A percentile compares a stretch with the other conserved stretches of the same genome.
These are phyloP conservation scores for Cephus cinctus DNA, from an alignment of 1,140 invertebrate genomes.

Conservation along the genomic window DNA sequence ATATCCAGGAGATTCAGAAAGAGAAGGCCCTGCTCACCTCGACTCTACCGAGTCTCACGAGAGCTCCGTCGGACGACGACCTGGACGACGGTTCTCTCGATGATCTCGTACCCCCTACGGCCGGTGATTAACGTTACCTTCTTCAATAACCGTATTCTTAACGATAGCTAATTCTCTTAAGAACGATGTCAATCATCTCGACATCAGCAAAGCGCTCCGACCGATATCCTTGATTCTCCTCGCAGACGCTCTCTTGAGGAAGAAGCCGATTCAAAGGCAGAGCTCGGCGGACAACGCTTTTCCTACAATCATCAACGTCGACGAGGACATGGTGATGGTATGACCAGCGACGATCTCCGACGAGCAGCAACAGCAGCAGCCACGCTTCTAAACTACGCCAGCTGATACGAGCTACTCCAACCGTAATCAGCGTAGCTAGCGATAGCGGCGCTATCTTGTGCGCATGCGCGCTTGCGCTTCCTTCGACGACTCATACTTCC, in stretches of 20 bases:
- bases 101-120: slow-evolving; percentile 55
- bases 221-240: not conserved
- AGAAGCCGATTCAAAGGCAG: slow-evolving; percentile 52
- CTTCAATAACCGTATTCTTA: too few relatives aligned
- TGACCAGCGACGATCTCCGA: slow-evolving; percentile 34
- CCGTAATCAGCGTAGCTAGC: not conserved
- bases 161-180: too few relatives aligned
- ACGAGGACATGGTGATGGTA: slow-evolving; percentile 57
- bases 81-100: slow-evolving; percentile 71
- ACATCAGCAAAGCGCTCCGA: too few relatives aligned
- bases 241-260: slow-evolving; percentile 48
- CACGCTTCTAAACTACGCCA: not conserved
- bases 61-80: slow-evolving; percentile 84
- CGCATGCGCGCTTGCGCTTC: too few relatives aligned
- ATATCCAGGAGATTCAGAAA: slow-evolving; percentile 74
- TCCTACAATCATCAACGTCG: slow-evolving; percentile 49
- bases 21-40: slow-evolving; percentile 81
- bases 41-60: slow-evolving; percentile 72
- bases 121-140: slow-evolving; percentile 46
- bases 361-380: not conserved
- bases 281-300: slow-evolving; percentile 51
- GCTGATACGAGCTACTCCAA: not conserved
- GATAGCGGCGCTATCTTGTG: not conserved
- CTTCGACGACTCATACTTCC: slow-evolving; percentile 22
- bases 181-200: too few relatives aligned